Evolutionary conservation across 2,797 vertebrate species (phyloP).

Genomic region (Oceanodroma leucorhoa): DNA sequence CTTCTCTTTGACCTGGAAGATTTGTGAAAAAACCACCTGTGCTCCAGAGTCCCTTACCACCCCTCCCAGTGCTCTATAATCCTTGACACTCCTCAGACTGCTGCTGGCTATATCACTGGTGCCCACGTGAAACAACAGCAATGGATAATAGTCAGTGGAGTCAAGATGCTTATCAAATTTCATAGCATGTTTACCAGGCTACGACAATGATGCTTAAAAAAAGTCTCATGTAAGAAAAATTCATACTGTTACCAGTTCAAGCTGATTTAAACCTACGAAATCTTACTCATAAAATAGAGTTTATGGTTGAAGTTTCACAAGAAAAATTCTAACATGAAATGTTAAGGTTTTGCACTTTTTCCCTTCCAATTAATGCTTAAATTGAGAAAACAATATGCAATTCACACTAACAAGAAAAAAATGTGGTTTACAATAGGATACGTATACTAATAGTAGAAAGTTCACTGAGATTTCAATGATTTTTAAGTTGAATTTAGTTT

Average conservation of each 20-base stretch:
- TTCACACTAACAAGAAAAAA: neutral
- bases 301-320: neutral
- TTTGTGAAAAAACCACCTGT: no score
- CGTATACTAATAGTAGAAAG: neutral
- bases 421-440: neutral
- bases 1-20: no score
- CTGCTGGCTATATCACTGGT: no score
- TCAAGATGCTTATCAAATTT: neutral
- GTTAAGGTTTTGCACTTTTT: neutral
- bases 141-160: neutral
- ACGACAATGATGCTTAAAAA: neutral
- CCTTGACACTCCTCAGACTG: no score
- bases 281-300: neutral
- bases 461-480: neutral
- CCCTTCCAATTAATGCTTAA: neutral
- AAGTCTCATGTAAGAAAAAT: neutral
- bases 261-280: neutral
- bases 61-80: no score
- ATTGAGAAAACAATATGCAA: neutral
- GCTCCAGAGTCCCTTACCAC: no score
- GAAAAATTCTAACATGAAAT: neutral
- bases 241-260: neutral
- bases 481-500: neutral
- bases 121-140: no score
- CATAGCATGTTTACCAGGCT: neutral